Base-by-base conservation (phyloP, 2,797 vertebrate genomes). In the Hipposideros larvatus region DNA sequence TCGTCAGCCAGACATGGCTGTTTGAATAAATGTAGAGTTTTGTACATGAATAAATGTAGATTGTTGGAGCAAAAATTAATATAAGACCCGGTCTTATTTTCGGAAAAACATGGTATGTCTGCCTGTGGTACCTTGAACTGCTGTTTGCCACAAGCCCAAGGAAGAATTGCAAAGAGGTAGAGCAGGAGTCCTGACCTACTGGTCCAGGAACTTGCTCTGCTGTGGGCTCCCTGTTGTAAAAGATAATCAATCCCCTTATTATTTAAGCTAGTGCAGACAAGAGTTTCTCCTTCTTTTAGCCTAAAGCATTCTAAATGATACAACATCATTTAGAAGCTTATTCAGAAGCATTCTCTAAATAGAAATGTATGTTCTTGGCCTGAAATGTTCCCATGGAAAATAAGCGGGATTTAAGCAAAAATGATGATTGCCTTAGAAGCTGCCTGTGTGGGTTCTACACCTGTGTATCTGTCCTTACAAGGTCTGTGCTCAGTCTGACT, bases 341-440 rank as follows among this genome's bases (percentile, higher is more conserved):
- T 31, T 82, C 26, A 46, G 41, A 87, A 87, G 41, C 6, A 51
- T 5, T 59, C 51, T 91, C n/a, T 18, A 80, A 14, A 34, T 48
- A 88, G 48, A 95, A 95, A 87, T 65, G 21, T 16, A 78, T 28
- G 19, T 11, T 86, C 21, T 59, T 89, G 13, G 31, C 37, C 70
- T 75, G 24, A 57, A 88, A 96, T 79, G 14, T 91, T 96, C 21
- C 75, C 75, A 87, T 70, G 37, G 55, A 94, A 94, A 73, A 89
- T 15, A 15, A 65, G 15, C 28, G 66, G 16, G 2, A 59, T 57
- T 95, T 75, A 77, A 94, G 79, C 3, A 78, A 94, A 65, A 88
- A 85, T 63, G 34, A 71, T 46, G 37, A 68, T 16, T 65, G 37
- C 21, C 51, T 90, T 31, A 41, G 46, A 87, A 91, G 61, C 34